Evolutionary conservation across 1,140 invertebrate species (phyloP).

Genomic region (Agrilus planipennis): DNA sequence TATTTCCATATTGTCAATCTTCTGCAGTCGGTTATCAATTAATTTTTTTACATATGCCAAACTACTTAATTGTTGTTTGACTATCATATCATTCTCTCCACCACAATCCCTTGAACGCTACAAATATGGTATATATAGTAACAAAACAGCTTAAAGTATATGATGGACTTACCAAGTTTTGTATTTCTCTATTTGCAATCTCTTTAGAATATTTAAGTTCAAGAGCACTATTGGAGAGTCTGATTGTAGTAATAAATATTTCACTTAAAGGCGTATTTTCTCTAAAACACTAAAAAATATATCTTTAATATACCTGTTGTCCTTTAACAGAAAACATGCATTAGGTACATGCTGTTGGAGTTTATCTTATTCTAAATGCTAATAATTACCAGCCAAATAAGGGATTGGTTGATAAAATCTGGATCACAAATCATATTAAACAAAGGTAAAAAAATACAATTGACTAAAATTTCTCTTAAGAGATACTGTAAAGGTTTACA

Average conservation of each 20-base stretch:
- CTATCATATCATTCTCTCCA: constrained; percentile 66
- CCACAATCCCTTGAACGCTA: constrained; percentile 72
- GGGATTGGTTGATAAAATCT: constrained; percentile 86
- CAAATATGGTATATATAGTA: constrained; percentile 14
- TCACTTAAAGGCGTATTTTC: constrained; percentile 66
- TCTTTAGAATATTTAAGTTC: constrained; percentile 71
- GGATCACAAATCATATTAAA: constrained; percentile 79
- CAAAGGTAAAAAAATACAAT: constrained; percentile 66
- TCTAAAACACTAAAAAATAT: constrained; percentile 55
- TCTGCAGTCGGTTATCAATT: constrained; percentile 52
- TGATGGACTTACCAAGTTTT: constrained; percentile 45
- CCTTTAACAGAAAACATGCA: not conserved
- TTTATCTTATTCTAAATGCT: too few relatives aligned
- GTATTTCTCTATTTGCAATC: constrained; percentile 68
- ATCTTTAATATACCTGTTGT: not conserved
- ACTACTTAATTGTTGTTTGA: constrained; percentile 84
- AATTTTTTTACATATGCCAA: constrained; percentile 69
- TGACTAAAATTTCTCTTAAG: constrained; percentile 69
- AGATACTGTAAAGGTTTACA: constrained; percentile 69
- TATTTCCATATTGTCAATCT: constrained; percentile 44
- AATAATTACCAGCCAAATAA: constrained; percentile 73
- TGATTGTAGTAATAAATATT: constrained; percentile 67
- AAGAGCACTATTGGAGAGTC: constrained; percentile 62
- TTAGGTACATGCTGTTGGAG: not conserved
- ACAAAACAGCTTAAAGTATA: constrained; percentile 1